Conservation (phyloP, 1,140 invertebrate genomes). For the Drosophila bocqueti region DNA sequence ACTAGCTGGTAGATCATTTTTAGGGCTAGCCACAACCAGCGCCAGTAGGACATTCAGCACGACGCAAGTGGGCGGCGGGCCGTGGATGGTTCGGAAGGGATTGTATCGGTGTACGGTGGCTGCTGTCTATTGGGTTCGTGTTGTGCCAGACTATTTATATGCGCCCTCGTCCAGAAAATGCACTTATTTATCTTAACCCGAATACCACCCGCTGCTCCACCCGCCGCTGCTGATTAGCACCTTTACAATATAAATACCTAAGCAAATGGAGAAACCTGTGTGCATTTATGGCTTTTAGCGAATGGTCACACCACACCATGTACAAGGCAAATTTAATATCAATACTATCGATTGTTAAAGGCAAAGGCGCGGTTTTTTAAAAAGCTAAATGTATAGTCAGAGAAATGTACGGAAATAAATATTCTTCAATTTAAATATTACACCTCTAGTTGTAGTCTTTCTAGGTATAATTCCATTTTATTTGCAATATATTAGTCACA, state of each 20-base stretch:
- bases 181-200: slow-evolving; percentile 72
- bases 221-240: slow-evolving; percentile 6
- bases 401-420: no score
- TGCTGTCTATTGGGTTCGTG: slow-evolving; percentile 9
- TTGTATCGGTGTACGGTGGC: slow-evolving; percentile 9
- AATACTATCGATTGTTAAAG: not conserved
- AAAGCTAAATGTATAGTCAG: not conserved
- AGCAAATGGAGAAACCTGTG: not conserved
- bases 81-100: not conserved
- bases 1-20: slow-evolving; percentile 84
- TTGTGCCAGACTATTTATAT: slow-evolving; percentile 48
- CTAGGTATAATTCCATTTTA: not conserved
- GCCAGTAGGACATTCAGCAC: slow-evolving; percentile 78
- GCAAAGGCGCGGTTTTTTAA: not conserved
- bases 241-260: not conserved
- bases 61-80: slow-evolving; percentile 22
- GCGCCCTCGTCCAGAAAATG: slow-evolving; percentile 28
- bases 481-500: slow-evolving; percentile 12
- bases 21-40: slow-evolving; percentile 68
- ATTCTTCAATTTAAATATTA: not conserved
- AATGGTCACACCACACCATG: not conserved
- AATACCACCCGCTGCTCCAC: slow-evolving; percentile 49
- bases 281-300: not conserved
- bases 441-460: not conserved
- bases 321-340: not conserved